Evolutionary conservation across 1,140 invertebrate species (phyloP).

Genomic region (Leptestheria dahalacensis): DNA sequence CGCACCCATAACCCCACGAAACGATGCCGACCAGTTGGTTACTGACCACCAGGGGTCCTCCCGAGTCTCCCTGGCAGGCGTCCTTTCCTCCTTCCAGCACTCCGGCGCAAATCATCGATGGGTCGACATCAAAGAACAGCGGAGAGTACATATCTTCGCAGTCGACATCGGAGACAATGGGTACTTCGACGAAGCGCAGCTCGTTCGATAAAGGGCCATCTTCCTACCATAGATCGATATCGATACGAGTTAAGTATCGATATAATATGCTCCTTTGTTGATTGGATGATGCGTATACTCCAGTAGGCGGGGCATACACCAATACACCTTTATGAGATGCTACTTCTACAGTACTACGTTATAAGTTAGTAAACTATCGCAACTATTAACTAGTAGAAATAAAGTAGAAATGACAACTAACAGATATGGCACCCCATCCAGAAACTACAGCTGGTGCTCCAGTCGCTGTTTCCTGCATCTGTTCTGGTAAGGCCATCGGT

Average conservation of each 20-base stretch:
- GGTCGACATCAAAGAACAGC: slow-evolving; percentile 15
- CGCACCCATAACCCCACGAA: slow-evolving; percentile 57
- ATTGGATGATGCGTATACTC: no score
- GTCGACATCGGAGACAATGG: slow-evolving; percentile 8
- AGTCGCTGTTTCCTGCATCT: not conserved
- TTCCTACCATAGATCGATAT: not conserved
- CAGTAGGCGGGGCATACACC: no score
- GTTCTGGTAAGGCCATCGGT: slow-evolving; percentile 3
- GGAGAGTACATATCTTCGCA: slow-evolving; percentile 11
- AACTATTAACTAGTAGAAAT: not conserved
- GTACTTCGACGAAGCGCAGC: slow-evolving; percentile 7
- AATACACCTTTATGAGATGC: no score
- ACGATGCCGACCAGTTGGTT: slow-evolving; percentile 45
- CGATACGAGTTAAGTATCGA: not conserved
- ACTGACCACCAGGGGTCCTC: slow-evolving; percentile 38
- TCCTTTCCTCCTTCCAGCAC: slow-evolving; percentile 28
- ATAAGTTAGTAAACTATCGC: not conserved
- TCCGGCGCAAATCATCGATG: slow-evolving; percentile 29
- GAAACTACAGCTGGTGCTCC: slow-evolving; percentile 1
- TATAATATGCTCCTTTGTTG: no score
- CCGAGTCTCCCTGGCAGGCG: slow-evolving; percentile 39
- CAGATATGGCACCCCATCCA: slow-evolving; percentile 11
- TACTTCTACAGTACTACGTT: no score
- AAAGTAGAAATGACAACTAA: not conserved
- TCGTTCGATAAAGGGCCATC: not conserved